Evolutionary conservation across 2,113 vertebrate species (phyloP).

Genomic region (Cavia aperea): DNA sequence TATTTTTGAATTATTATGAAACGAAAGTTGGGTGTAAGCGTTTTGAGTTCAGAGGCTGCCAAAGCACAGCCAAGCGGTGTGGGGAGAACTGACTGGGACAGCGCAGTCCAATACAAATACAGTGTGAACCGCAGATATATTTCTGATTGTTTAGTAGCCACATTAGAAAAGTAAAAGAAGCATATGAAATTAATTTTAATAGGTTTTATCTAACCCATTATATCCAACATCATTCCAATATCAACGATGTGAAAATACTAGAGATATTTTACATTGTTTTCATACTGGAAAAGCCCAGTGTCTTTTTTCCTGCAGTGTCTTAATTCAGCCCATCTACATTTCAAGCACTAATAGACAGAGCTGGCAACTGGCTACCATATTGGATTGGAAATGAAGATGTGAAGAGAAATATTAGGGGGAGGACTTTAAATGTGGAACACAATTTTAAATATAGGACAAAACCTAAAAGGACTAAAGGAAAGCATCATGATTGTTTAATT

Average conservation of each 20-base stretch:
- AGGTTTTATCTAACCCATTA: neutral
- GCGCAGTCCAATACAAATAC: neutral
- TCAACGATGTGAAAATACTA: neutral
- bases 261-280: neutral
- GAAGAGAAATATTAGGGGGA: neutral
- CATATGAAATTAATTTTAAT: neutral
- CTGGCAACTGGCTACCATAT: neutral
- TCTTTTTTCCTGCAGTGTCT: neutral
- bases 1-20: conserved; percentile 1
- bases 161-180: conserved; percentile 21
- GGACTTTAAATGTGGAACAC: neutral
- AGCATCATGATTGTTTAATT: neutral
- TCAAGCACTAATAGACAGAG: neutral
- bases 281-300: neutral
- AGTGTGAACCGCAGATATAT: neutral
- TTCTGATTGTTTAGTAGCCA: conserved; percentile 1
- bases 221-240: neutral
- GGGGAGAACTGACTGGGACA: neutral
- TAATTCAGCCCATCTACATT: neutral
- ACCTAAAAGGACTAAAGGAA: neutral
- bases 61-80: neutral
- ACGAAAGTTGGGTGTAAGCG: neutral
- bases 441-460: neutral
- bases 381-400: neutral
- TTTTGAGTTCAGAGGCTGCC: neutral